phyloP scores from a whole-genome alignment of 2,113 vertebrate species.

The Chascanopsetta lugubris region DNA sequence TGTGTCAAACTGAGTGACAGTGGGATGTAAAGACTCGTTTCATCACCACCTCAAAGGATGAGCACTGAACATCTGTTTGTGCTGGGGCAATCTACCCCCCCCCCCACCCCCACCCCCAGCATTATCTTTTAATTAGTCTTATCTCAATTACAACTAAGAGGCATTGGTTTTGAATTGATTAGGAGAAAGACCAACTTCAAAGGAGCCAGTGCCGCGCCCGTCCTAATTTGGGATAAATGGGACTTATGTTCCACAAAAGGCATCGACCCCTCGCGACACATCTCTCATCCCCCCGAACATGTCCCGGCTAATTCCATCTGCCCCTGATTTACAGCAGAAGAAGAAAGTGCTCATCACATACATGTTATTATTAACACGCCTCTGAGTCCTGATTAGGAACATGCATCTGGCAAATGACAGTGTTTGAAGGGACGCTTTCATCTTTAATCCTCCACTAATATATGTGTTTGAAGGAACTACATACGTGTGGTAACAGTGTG shows the following conservation, averaged over 20 bases:
- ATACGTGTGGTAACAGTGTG: conserved; percentile 7
- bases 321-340: conserved; percentile 67
- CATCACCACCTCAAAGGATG: conserved; percentile 68
- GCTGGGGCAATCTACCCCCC: conserved; percentile 42
- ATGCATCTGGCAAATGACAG: conserved; percentile 65
- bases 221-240: conserved; percentile 81
- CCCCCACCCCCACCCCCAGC: conserved; percentile 46
- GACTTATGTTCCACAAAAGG: conserved; percentile 79
- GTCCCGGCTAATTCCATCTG: conserved; percentile 75
- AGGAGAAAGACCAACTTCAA: conserved; percentile 78
- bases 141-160: too few relatives aligned
- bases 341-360: conserved; percentile 65
- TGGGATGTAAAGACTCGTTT: conserved; percentile 55
- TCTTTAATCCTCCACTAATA: conserved; percentile 67
- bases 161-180: too few relatives aligned
- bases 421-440: conserved; percentile 64
- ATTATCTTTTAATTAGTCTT: too few relatives aligned
- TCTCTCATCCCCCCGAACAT: conserved; percentile 58
- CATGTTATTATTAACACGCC: conserved; percentile 57
- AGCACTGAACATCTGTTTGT: conserved; percentile 74
- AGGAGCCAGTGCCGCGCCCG: conserved; percentile 60
- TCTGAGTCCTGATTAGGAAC: conserved; percentile 76
- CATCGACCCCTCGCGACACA: conserved; percentile 68
- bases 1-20: conserved; percentile 55
- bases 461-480: conserved; percentile 14